phyloP scores from a whole-genome alignment of 1,140 invertebrate genomes.

The Metaphire vulgaris region DNA sequence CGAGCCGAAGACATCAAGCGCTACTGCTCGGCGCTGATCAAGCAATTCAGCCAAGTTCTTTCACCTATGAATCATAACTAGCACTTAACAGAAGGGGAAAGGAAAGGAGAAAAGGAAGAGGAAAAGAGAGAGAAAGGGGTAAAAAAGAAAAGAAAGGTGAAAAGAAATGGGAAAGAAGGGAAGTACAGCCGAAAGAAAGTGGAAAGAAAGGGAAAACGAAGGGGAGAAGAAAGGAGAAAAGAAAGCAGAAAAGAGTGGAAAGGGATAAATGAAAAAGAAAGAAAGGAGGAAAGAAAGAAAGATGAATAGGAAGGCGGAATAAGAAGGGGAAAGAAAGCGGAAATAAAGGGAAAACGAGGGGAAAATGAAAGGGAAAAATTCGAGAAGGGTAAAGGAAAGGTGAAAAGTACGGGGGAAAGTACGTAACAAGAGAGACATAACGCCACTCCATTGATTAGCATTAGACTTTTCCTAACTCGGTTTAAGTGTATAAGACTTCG shows the following conservation, averaged over 20 bases:
- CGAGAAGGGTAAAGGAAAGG: no score
- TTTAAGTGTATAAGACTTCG: no score
- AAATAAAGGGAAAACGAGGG: no score
- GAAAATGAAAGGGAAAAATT: no score
- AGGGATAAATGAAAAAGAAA: neutral
- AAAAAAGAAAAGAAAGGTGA: neutral
- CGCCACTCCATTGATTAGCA: no score
- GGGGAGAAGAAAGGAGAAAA: neutral
- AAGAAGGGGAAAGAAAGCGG: neutral
- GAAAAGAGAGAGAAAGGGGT: neutral
- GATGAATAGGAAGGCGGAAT: neutral
- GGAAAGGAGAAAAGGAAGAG: neutral
- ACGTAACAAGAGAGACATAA: no score
- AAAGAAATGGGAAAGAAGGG: neutral
- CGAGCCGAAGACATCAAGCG: constrained; percentile 62
- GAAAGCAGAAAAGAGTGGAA: neutral
- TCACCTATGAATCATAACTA: neutral
- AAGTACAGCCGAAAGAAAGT: neutral
- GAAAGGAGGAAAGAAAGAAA: neutral
- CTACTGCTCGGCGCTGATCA: constrained; percentile 55
- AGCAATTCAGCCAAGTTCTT: neutral
- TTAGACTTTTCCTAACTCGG: no score
- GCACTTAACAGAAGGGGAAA: neutral
- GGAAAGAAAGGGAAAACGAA: neutral
- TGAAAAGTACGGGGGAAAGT: no score